phyloP scores from a whole-genome alignment of 1,140 invertebrate species.

The Goniozus legneri region DNA sequence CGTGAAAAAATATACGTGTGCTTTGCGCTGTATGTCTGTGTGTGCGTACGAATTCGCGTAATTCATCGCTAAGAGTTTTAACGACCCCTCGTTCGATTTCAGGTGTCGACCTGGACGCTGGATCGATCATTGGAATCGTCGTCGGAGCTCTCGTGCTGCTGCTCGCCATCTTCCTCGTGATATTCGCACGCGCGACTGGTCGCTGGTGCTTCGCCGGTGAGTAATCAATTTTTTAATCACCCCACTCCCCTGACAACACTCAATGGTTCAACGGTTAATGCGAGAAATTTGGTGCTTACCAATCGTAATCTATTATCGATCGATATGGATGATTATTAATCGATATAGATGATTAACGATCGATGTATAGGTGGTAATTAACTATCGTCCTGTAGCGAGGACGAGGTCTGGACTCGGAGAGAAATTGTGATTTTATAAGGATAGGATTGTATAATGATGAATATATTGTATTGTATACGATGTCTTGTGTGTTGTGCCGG shows the following conservation, averaged over 20 bases:
- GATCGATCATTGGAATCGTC: slow-evolving; percentile 73
- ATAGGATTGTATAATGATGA: no score
- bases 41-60: no score
- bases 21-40: no score
- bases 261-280: neutral
- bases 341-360: no score
- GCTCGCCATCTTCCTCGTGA: slow-evolving; percentile 62
- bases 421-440: no score
- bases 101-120: slow-evolving; percentile 68
- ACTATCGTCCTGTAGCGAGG: no score
- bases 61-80: no score
- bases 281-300: no score
- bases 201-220: slow-evolving; percentile 82
- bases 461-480: slow-evolving; percentile 36
- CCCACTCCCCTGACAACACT: neutral
- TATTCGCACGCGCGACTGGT: slow-evolving; percentile 73
- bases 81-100: slow-evolving; percentile 27
- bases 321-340: no score
- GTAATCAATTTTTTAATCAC: slow-evolving; percentile 35
- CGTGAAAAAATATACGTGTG: no score
- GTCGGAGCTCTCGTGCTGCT: slow-evolving; percentile 65
- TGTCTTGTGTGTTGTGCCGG: slow-evolving; percentile 54
- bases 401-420: no score
- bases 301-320: slow-evolving; percentile 6
- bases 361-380: no score